A percentile compares a stretch with the other conserved stretches of the same genome.
These are phyloP conservation scores for Erynnis tages DNA, from an alignment of 2,888 invertebrate genomes.

Conservation along the genomic window DNA sequence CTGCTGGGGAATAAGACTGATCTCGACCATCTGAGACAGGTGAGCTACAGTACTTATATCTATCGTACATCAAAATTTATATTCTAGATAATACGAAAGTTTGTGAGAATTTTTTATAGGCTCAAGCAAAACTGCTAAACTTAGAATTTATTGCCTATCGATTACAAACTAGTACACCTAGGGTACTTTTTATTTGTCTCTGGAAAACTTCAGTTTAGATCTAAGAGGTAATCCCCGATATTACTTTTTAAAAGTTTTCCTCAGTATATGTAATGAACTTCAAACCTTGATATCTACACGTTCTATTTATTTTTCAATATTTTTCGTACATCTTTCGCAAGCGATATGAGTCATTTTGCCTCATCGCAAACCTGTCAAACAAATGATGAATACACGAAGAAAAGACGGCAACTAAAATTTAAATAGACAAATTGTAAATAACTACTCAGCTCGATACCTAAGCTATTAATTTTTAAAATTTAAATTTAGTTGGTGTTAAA, in stretches of 20 bases:
- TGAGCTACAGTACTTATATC: constrained; percentile 51
- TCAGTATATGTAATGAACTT: too few relatives aligned
- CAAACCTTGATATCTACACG: too few relatives aligned
- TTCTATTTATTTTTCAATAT: too few relatives aligned
- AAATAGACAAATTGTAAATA: not conserved
- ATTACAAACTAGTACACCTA: too few relatives aligned
- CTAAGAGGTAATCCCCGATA: too few relatives aligned
- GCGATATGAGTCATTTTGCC: not conserved
- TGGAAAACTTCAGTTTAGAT: too few relatives aligned
- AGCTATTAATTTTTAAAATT: not conserved
- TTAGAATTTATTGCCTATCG: too few relatives aligned
- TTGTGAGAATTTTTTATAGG: too few relatives aligned
- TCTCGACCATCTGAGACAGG: constrained; percentile 89
- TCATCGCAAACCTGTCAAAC: not conserved
- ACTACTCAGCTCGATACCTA: not conserved
- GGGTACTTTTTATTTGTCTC: too few relatives aligned
- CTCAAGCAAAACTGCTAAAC: too few relatives aligned
- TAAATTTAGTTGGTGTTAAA: too few relatives aligned
- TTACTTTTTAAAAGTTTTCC: too few relatives aligned
- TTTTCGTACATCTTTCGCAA: not conserved
- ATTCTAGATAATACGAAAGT: not conserved
- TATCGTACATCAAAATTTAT: constrained; percentile 12
- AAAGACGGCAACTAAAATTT: constrained; percentile 5
- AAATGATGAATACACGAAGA: not conserved
- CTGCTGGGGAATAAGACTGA: constrained; percentile 91